Evolutionary conservation across 2,888 invertebrate genomes (phyloP), one percentile per base, ranked within the genome.

Genomic region (Drosophila parthenogenetica): DNA sequence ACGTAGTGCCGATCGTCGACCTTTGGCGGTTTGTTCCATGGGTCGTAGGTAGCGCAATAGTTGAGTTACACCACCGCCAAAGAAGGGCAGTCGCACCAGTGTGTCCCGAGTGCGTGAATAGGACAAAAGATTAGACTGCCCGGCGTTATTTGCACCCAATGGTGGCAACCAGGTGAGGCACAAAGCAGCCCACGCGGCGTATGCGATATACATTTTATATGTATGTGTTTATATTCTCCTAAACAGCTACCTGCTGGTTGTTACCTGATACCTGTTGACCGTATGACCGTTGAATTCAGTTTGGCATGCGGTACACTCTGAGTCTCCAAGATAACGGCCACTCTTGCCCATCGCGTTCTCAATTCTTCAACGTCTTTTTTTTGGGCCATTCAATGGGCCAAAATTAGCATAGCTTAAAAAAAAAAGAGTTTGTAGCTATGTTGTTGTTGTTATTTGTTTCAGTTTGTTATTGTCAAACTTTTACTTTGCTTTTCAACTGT

Each of bases 41-140:
- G 90, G 90, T 2, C 86, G 80, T 43, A 91, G 69, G 17, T 81
- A 77, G 2, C 89, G 87, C 51, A 91, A 53, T 40, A 91, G 73
- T 53, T 81, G 89, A 1, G 89, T 87, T 32, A 90, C 82, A 0
- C 90, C 81, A 19, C 84, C 87, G 32, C 90, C 87, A 55, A 90
- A 89, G 61, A 90, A 89, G 3, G 90, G 90, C 13, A 90, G 37
- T 4, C 75, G 45, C 3, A 61, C 63, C 7, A 75, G 25, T 17
- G 57, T 46, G 5, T 78, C 63, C 5, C 54, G 17, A 1, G 69
- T 75, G 58, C 75, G 78, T 4, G 61, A 57, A 42, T 42, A 35
- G 10, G 17, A 13, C 2, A 62, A 17, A 4, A 62, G n/a, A 25
- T 69, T 63, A 35, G 39, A 42, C 13, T 59, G 71, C 5, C n/a